A percentile compares a stretch with the other conserved stretches of the same genome.
phyloP scores from a whole-genome alignment of 1,140 invertebrate genomes.

The Pantala flavescens region DNA sequence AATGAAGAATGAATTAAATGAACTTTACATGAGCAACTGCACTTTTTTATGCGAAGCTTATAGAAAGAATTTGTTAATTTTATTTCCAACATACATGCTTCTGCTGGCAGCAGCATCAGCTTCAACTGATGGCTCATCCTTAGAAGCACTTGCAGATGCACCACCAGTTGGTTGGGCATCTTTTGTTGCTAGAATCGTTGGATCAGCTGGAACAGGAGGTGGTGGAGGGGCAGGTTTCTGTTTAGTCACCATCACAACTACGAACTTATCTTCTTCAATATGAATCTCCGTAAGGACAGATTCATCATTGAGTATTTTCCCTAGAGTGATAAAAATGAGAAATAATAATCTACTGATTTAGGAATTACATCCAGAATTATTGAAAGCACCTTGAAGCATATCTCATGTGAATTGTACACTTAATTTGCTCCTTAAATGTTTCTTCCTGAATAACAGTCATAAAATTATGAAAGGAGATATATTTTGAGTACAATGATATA shows the following conservation, averaged over 20 bases:
- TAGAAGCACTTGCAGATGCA: neutral
- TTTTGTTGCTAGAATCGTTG: neutral
- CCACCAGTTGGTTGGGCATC: neutral
- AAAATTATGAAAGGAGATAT: too few relatives aligned
- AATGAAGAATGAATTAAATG: too few relatives aligned
- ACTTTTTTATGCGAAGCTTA: too few relatives aligned
- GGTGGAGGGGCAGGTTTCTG: neutral
- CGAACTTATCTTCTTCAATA: neutral
- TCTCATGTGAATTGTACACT: too few relatives aligned
- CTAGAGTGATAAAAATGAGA: neutral
- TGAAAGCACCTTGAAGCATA: too few relatives aligned
- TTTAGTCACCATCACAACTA: neutral
- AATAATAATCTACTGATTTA: too few relatives aligned
- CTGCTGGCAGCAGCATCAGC: neutral
- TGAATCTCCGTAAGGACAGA: neutral
- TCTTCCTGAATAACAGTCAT: too few relatives aligned
- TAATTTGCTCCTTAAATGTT: too few relatives aligned
- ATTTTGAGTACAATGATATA: too few relatives aligned
- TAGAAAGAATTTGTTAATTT: too few relatives aligned
- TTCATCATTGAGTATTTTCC: slow-evolving; percentile 2
- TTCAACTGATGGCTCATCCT: neutral
- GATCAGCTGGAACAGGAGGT: neutral
- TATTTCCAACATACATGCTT: neutral
- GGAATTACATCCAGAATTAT: too few relatives aligned
- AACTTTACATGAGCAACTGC: too few relatives aligned